Conservation (phyloP, 2,797 vertebrate genomes). For the Argentina silus region DNA sequence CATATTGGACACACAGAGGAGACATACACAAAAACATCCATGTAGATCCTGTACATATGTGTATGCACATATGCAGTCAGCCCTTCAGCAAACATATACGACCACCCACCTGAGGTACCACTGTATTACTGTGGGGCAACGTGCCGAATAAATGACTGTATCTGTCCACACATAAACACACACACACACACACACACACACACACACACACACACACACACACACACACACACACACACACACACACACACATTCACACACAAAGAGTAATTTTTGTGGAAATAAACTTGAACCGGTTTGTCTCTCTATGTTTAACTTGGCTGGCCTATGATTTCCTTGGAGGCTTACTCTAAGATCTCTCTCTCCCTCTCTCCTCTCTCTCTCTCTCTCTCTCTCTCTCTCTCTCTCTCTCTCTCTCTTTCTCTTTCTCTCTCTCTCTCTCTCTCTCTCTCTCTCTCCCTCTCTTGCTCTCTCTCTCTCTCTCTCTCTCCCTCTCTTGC, state of each 20-base stretch:
- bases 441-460: not conserved
- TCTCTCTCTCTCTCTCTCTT: not conserved
- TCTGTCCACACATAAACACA: not conserved
- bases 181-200: constrained; percentile 1
- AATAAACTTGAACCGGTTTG: not conserved
- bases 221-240: constrained; percentile 5
- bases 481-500: not conserved
- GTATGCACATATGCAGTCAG: no score
- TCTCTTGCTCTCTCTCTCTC: not conserved
- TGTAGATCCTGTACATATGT: no score
- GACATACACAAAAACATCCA: no score
- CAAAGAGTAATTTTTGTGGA: not conserved
- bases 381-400: not conserved
- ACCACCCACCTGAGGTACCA: no score
- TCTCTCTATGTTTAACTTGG: constrained; percentile 12
- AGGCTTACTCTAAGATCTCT: not conserved
- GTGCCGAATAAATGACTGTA: no score
- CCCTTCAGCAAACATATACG: no score
- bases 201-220: constrained; percentile 9
- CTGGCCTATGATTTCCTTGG: not conserved
- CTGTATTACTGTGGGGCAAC: no score
- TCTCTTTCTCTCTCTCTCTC: not conserved
- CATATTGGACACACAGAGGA: no score
- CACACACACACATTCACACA: constrained; percentile 13
- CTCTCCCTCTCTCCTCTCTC: not conserved